Base-by-base conservation (phyloP, 2,113 vertebrate genomes). In the Carassius gibelio region DNA sequence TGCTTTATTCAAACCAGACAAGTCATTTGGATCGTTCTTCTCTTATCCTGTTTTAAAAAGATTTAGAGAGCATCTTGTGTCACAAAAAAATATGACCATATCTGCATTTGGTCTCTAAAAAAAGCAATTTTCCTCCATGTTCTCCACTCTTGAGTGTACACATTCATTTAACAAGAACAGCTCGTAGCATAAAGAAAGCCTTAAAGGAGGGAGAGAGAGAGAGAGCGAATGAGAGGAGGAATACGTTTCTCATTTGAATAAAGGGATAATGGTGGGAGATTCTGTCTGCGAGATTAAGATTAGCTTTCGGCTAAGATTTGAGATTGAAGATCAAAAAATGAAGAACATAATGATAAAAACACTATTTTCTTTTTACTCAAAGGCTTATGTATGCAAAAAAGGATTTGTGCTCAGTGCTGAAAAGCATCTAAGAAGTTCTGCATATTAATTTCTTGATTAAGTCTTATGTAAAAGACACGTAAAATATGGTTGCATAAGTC, bases 241-340 rank as follows among this genome's bases (percentile, higher is more conserved):
- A 76, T 62, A 71, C 89, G 90, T 52, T 75, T 72, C 84, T 86
- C 75, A 82, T 82, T 82, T 76, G 92, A 93, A 94, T 93, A 94
- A 91, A 91, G 85, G 64, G 91, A 92, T 92, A 93, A 92, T 93
- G 90, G 23, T 88, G 38, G 68, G 87, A 90, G 91, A 93, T 94
- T 93, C 91, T 90, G 91, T 91, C 92, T 91, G 93, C 90, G 91
- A 91, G 92, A 94, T 94, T 93, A 92, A 91, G 92, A 93, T 94
- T 94, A 91, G 91, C 93, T 93, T 86, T 84, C 84, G 92, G 93
- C 91, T 87, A 89, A 92, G 90, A 94, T 93, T 94, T 94, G 90
- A 90, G 64, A 90, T 79, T 85, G 64, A 75, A 81, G 85, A 87
- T 85, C 79, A 66, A 87, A 86, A 59, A 82, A 75, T 21, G 30